Percentiles rank a stretch among this genome's conserved stretches.
Conservation (phyloP, 2,797 vertebrate species). For the Aselliscus stoliczkanus region DNA sequence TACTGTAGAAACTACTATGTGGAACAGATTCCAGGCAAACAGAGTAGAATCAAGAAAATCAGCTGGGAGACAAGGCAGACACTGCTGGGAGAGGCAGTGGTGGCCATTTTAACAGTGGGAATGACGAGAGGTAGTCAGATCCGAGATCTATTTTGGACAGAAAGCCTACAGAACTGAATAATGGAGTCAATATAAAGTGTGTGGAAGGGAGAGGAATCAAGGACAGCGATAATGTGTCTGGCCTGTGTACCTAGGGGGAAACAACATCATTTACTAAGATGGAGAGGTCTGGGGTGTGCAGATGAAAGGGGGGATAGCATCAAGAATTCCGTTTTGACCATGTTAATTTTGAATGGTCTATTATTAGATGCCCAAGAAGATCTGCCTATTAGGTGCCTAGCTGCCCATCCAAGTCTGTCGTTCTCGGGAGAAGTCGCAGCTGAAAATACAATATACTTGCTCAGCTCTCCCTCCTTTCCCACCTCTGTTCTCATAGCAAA, state of each 20-base stretch:
- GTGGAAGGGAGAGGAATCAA: neutral
- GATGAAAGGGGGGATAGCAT: neutral
- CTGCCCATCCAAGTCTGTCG: neutral
- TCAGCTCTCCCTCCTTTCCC: neutral
- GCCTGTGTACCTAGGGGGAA: neutral
- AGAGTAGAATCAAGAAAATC: neutral
- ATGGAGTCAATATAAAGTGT: neutral
- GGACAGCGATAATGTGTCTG: neutral
- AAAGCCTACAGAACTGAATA: neutral
- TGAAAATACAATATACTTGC: neutral
- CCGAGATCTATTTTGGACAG: neutral
- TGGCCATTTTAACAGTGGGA: neutral
- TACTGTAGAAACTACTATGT: neutral
- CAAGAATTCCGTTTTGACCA: neutral
- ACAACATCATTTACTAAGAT: neutral
- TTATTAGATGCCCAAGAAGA: neutral
- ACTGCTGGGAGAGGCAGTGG: fast-evolving
- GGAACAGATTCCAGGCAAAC: neutral
- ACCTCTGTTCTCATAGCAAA: neutral
- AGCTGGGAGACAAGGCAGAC: neutral
- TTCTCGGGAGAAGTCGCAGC: neutral
- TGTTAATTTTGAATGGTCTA: neutral
- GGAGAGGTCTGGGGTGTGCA: neutral
- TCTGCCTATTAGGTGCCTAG: neutral
- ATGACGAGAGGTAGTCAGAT: neutral